Conservation (phyloP, 1,140 invertebrate species). For the Calycopis cecrops region DNA sequence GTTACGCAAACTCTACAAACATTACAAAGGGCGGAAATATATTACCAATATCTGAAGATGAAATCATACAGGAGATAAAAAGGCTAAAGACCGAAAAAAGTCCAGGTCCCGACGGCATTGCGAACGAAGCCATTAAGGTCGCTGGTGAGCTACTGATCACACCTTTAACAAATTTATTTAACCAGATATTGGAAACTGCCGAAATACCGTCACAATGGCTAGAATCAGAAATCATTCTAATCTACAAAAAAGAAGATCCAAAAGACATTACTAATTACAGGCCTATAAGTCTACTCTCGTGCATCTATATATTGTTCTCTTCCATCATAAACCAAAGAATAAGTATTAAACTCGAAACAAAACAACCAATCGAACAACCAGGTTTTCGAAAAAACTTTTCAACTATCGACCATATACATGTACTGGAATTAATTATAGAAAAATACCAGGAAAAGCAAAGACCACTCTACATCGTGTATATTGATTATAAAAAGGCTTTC, state of each 20-base stretch:
- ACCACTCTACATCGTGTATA: too few species aligned
- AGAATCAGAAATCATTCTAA: conserved; percentile 2
- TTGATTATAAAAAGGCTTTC: too few species aligned
- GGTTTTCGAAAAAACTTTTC: too few species aligned
- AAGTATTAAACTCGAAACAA: background rate
- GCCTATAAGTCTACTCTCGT: background rate
- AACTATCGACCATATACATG: too few species aligned
- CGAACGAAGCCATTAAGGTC: conserved; percentile 1
- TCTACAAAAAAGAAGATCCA: background rate
- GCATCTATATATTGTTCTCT: conserved; percentile 1
- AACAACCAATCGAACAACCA: conserved; percentile 1
- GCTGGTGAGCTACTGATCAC: background rate
- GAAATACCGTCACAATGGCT: conserved; percentile 7
- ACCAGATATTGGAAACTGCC: background rate
- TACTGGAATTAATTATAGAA: too few species aligned
- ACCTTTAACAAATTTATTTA: conserved; percentile 8
- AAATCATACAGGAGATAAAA: too few species aligned
- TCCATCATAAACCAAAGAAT: conserved; percentile 6
- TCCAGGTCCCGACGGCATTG: background rate
- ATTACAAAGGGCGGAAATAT: too few species aligned
- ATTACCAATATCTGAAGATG: too few species aligned
- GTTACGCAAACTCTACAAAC: too few species aligned
- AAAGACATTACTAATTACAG: background rate
- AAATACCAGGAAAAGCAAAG: too few species aligned
- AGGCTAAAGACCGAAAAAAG: too few species aligned